Base-by-base conservation (phyloP, 2,113 vertebrate genomes). In the Toxostoma redivivum region DNA sequence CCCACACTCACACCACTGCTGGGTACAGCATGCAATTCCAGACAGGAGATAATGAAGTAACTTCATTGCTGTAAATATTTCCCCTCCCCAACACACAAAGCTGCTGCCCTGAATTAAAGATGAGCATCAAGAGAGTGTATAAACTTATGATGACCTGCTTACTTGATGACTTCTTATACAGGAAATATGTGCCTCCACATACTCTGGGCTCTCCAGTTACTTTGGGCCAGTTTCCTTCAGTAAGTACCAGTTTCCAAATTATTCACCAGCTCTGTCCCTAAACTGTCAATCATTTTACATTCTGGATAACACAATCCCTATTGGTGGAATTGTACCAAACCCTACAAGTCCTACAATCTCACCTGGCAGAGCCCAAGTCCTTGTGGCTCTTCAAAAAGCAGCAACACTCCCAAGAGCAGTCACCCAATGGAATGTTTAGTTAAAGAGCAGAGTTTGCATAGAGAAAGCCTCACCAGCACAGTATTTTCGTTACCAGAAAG, bases 61-160 rank as follows among this genome's bases (percentile, higher is more conserved):
- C 64, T 62, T 38, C 38, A 45, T 64, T 27, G 38, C 4, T 81
- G 35, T n/a, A 77, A 62, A 15, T 58, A 71, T 9, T 73, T 86
- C n/a, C 56, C 19, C 64, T 64, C 40, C 44, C 69, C 56, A 91
- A 84, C 38, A 22, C 65, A 67, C 64, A 94, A 51, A 86, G 60
- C 56, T 84, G n/a, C 35, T 94, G 81, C 73, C 73, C 69, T 67
- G 57, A 93, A 94, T 90, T 90, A 31, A 81, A 94, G 70, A 76
- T 37, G 19, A 90, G 15, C 14, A 5, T 31, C 78, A 42, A 79
- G 38, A 81, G 57, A 86, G 48, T 3, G 35, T 44, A 74, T 22
- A 74, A 64, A 73, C 48, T 79, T 79, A 45, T 0, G 30, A 84
- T 38, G 44, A 81, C 48, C 78, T 60, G 61, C 33, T 60, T 92